Percentiles rank a stretch among this genome's conserved stretches.
Evolutionary conservation across 1,140 invertebrate species (phyloP).

Genomic region (Oryctes rhinoceros): DNA sequence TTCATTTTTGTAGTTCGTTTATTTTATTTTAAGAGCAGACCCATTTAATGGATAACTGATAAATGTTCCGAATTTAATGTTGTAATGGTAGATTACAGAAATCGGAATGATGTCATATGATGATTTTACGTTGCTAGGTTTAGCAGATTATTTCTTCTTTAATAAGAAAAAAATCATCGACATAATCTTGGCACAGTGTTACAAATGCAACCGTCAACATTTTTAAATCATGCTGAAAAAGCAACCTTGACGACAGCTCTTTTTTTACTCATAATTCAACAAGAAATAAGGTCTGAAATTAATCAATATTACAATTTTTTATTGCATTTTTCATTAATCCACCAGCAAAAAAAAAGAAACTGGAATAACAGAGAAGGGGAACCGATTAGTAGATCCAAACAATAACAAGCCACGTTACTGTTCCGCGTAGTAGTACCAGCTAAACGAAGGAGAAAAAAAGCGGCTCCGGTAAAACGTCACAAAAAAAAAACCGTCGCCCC

Average conservation of each 20-base stretch:
- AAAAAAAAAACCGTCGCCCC: slow-evolving; percentile 17
- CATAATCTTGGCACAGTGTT: too few species aligned
- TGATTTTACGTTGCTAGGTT: not conserved
- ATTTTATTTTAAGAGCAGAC: not conserved
- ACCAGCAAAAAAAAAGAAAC: not conserved
- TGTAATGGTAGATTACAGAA: not conserved
- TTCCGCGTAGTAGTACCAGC: not conserved
- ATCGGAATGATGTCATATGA: not conserved
- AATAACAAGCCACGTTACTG: not conserved
- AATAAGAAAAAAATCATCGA: too few species aligned
- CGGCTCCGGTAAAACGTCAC: not conserved
- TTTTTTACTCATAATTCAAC: not conserved
- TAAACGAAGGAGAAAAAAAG: not conserved
- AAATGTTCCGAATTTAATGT: not conserved
- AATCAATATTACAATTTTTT: not conserved
- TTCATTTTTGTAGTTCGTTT: not conserved
- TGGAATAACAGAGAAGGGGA: not conserved
- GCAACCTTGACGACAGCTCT: not conserved
- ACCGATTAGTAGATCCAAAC: slow-evolving; percentile 25
- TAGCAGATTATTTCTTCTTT: too few species aligned
- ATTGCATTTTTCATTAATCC: not conserved
- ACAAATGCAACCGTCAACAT: too few species aligned
- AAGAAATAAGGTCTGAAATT: not conserved
- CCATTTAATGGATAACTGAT: not conserved
- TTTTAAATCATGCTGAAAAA: too few species aligned